A percentile compares a stretch with the other conserved stretches of the same genome.
Conservation (phyloP, 2,113 vertebrate genomes). For the Sebastes schlegelii region DNA sequence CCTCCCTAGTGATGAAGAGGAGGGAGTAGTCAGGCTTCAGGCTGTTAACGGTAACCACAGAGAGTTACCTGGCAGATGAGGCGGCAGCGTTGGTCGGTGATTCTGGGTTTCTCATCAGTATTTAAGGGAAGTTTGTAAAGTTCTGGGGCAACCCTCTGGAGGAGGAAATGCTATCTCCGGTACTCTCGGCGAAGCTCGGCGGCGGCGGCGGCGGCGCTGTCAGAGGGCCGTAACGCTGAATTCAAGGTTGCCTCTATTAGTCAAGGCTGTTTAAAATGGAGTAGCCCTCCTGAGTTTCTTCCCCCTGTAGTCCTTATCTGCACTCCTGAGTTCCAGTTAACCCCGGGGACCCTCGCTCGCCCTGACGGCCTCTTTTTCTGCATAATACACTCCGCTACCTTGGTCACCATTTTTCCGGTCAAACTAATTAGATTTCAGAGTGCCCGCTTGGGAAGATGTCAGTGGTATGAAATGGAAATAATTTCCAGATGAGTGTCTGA, state of each 20-base stretch:
- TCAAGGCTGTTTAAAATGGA: constrained; percentile 72
- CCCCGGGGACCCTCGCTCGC: constrained; percentile 65
- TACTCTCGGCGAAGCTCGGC: background rate
- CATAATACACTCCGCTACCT: constrained; percentile 74
- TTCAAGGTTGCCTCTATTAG: constrained; percentile 73
- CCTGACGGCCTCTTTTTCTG: constrained; percentile 54
- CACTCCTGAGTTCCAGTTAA: constrained; percentile 78
- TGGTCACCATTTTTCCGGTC: constrained; percentile 67
- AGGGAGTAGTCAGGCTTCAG: too few relatives aligned
- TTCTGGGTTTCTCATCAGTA: constrained; percentile 15
- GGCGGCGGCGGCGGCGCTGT: background rate
- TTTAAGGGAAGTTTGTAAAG: constrained; percentile 56
- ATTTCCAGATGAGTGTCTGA: constrained; percentile 85
- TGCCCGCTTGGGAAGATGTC: constrained; percentile 73
- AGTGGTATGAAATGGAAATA: constrained; percentile 81
- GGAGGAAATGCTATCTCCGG: constrained; percentile 32
- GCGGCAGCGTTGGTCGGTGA: background rate
- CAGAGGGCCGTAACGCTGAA: constrained; percentile 27
- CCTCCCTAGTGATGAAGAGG: too few relatives aligned
- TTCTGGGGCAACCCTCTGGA: constrained; percentile 31
- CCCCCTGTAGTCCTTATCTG: constrained; percentile 71
- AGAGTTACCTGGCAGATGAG: background rate
- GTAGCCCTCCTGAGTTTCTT: constrained; percentile 61
- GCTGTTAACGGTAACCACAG: too few relatives aligned
- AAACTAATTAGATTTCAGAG: constrained; percentile 83